phyloP scores from a whole-genome alignment of 2,113 vertebrate genomes.

The Equus przewalskii region DNA sequence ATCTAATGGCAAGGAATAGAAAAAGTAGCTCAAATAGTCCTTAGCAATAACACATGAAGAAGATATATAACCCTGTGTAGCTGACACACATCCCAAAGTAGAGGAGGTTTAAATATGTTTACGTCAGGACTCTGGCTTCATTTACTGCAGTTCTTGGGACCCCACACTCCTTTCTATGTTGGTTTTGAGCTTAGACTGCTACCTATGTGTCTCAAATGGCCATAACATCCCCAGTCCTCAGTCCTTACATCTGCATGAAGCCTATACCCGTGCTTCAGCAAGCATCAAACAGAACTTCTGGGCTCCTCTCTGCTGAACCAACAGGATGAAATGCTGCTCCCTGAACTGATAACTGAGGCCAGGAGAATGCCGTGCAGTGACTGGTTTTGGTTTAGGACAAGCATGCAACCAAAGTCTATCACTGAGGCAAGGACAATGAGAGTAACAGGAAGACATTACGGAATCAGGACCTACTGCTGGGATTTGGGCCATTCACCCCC shows the following conservation, averaged over 20 bases:
- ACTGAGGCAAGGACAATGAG: not conserved
- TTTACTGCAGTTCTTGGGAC: not conserved
- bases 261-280: not conserved
- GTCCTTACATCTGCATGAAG: not conserved
- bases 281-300: not conserved
- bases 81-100: not conserved
- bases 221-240: too few relatives aligned
- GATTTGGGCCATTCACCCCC: not conserved
- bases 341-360: not conserved
- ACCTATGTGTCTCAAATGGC: not conserved
- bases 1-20: not conserved
- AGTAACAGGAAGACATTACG: not conserved
- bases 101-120: not conserved
- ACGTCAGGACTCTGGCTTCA: not conserved
- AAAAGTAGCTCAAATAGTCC: not conserved
- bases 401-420: not conserved
- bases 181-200: not conserved
- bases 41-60: not conserved
- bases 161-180: not conserved
- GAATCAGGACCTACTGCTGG: not conserved
- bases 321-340: not conserved
- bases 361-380: not conserved
- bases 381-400: not conserved
- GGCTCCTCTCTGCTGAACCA: not conserved
- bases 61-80: not conserved